phyloP scores from a whole-genome alignment of 2,888 invertebrate species.

The Spisula subtruncata region DNA sequence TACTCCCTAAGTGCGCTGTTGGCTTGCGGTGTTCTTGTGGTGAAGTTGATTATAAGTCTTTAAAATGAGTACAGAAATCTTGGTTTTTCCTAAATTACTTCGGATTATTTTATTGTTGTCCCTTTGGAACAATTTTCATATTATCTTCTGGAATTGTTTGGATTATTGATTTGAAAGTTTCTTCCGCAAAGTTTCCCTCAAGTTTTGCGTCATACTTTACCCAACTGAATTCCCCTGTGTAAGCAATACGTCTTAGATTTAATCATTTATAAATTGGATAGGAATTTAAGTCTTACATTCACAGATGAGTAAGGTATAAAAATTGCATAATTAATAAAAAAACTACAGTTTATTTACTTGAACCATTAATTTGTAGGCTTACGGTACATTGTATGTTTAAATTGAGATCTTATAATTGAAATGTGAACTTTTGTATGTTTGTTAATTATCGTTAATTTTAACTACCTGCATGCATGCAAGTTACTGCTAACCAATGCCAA shows the following conservation, averaged over 20 bases:
- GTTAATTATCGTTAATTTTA: background rate
- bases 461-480: background rate
- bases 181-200: too few species aligned
- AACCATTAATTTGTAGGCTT: too few species aligned
- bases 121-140: slow-evolving; percentile 14
- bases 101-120: background rate
- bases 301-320: background rate
- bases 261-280: slow-evolving; percentile 9
- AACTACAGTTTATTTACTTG: background rate
- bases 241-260: background rate
- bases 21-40: too few species aligned
- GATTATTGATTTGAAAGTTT: slow-evolving; percentile 1
- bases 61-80: background rate
- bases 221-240: background rate
- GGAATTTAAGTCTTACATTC: background rate
- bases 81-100: background rate
- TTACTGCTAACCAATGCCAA: too few species aligned
- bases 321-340: too few species aligned
- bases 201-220: background rate
- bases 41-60: background rate
- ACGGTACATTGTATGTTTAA: background rate
- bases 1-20: too few species aligned
- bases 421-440: background rate
- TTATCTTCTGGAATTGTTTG: slow-evolving; percentile 10
- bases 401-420: background rate